Base-by-base conservation (phyloP, 2,797 vertebrate genomes). In the Menidia menidia region DNA sequence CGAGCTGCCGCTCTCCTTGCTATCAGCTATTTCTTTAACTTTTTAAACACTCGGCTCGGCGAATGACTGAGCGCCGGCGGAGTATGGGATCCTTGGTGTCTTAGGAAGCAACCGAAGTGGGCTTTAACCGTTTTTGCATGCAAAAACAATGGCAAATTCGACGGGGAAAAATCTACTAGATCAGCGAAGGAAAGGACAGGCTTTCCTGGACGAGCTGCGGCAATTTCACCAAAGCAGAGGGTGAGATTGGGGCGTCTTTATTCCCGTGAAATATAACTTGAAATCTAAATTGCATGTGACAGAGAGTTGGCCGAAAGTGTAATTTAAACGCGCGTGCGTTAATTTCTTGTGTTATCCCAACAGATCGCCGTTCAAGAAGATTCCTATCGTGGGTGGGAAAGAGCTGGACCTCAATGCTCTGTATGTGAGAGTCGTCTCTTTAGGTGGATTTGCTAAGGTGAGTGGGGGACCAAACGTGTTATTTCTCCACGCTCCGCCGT, bases 191-290 rank as follows among this genome's bases (percentile, higher is more conserved):
- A 99, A 98, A 95, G 97, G 97, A 95, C 97, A 96, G 94, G 97
- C 97, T 95, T 99, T 99, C 95, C 96, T 99, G 97, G 97, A 99
- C 94, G 98, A 99, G 97, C 97, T 99, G 98, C 97, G 97, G 97
- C 98, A 99, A 95, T 98, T 99, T 94, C 98, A 99, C 96, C 97
- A 97, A 93, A 97, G 97, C 97, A 95, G 98, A 97, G 98, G 98
- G 98, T 99, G 94, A 99, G 97, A 93, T 92, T 88, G 87, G 90
- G 93, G 91, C 91, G 92, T 83, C 85, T 91, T 88, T 89, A 75
- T 78, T 48, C 9, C 45, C 62, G 41, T 75, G 65, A 90, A 92
- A 92, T 92, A 15, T 51, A 94, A 93, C 88, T 94, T 93, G 87
- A 89, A 89, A 90, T 79, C 54, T 10, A 1, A 10, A 79, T 81